phyloP scores from a whole-genome alignment of 2,113 vertebrate genomes.

The Myotis yumanensis region DNA sequence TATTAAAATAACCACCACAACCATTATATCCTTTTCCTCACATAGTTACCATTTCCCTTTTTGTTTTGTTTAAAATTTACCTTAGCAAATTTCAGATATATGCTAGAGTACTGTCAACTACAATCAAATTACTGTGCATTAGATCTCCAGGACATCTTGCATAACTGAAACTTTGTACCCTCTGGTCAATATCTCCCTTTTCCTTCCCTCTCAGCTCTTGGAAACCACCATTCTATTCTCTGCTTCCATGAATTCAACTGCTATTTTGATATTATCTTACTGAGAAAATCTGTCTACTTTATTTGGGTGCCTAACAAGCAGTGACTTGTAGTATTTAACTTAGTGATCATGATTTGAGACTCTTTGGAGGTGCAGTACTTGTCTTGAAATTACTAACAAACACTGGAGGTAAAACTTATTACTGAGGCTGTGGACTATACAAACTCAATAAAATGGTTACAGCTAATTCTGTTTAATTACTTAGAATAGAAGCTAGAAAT shows the following conservation, averaged over 20 bases:
- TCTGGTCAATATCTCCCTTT: background rate
- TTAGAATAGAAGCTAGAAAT: background rate
- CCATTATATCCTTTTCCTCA: background rate
- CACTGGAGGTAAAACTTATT: background rate
- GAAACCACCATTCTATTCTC: background rate
- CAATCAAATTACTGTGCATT: background rate
- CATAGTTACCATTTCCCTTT: background rate
- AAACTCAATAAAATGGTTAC: background rate
- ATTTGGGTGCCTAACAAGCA: background rate
- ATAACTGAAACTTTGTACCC: background rate
- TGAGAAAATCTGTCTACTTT: background rate
- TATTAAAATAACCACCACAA: background rate
- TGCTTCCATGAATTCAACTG: background rate
- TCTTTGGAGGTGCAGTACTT: background rate
- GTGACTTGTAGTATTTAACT: background rate
- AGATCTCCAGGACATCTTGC: background rate
- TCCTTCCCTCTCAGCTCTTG: background rate
- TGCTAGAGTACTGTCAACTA: background rate
- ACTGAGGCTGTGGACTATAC: background rate
- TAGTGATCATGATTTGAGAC: background rate
- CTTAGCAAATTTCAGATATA: background rate
- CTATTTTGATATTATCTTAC: background rate
- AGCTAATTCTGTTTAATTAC: background rate
- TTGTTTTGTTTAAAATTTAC: background rate
- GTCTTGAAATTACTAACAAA: background rate